A percentile compares a stretch with the other conserved stretches of the same genome.
phyloP scores from a whole-genome alignment of 2,113 vertebrate species.

The Butorides virescens region DNA sequence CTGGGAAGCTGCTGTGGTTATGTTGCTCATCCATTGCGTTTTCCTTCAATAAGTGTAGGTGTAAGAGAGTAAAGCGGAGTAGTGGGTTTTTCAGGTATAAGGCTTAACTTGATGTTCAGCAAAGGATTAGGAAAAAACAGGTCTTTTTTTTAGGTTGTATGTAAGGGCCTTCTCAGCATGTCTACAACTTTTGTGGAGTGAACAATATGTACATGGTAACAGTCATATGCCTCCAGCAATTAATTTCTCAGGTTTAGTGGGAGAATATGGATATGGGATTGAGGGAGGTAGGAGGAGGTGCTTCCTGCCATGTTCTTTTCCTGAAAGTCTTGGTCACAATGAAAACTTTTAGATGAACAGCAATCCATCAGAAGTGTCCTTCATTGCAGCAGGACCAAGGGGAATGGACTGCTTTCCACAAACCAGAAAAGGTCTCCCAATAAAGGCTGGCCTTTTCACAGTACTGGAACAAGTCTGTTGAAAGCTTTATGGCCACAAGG shows the following conservation, averaged over 20 bases:
- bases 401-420: not conserved
- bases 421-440: not conserved
- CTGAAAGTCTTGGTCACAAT: not conserved
- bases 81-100: not conserved
- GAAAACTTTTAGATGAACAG: not conserved
- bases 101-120: not conserved
- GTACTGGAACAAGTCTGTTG: not conserved
- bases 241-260: not conserved
- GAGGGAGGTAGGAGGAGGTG: not conserved
- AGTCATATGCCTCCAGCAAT: not conserved
- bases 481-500: not conserved
- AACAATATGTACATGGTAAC: not conserved
- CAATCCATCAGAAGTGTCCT: not conserved
- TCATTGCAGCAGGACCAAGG: not conserved
- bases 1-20: not conserved
- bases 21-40: not conserved
- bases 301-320: not conserved
- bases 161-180: not conserved
- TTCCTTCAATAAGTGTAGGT: not conserved
- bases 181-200: not conserved
- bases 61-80: not conserved
- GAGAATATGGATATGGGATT: not conserved
- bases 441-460: not conserved
- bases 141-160: not conserved
- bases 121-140: not conserved